A percentile compares a stretch with the other conserved stretches of the same genome.
phyloP scores from a whole-genome alignment of 2,797 vertebrate species.

The Lepidocolaptes lacrymiger region DNA sequence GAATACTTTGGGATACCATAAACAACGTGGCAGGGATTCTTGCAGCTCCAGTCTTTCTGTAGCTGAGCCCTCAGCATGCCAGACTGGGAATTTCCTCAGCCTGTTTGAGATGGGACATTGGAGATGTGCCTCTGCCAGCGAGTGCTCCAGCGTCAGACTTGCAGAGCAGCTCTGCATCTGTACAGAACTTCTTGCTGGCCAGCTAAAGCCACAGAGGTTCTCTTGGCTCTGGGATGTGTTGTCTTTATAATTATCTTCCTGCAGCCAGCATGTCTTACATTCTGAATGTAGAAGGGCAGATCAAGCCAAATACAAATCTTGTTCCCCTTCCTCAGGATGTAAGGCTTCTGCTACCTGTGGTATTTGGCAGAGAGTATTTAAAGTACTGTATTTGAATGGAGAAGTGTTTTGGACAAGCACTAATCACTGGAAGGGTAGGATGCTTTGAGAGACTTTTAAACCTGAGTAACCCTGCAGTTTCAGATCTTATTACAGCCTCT shows the following conservation, averaged over 20 bases:
- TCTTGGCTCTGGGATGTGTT: not conserved
- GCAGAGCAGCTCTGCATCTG: not conserved
- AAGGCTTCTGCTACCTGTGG: not conserved
- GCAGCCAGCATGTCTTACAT: not conserved
- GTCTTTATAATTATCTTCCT: not conserved
- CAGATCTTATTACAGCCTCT: not conserved
- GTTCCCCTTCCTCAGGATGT: not conserved
- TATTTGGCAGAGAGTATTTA: not conserved
- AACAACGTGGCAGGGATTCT: not conserved
- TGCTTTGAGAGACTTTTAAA: not conserved
- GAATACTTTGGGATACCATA: slow-evolving; percentile 78
- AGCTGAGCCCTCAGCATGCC: accelerated
- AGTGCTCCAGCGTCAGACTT: not conserved
- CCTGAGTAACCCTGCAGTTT: not conserved
- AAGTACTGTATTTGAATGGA: not conserved
- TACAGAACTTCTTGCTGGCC: not conserved
- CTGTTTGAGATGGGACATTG: not conserved
- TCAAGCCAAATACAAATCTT: not conserved
- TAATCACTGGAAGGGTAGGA: not conserved
- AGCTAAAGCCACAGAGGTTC: not conserved
- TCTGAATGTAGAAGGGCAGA: not conserved
- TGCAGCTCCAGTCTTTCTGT: not conserved
- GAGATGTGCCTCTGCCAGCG: not conserved
- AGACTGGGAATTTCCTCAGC: accelerated
- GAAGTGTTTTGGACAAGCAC: not conserved